Conservation (phyloP, 1,140 invertebrate species). For the Protaetia brevitarsis region DNA sequence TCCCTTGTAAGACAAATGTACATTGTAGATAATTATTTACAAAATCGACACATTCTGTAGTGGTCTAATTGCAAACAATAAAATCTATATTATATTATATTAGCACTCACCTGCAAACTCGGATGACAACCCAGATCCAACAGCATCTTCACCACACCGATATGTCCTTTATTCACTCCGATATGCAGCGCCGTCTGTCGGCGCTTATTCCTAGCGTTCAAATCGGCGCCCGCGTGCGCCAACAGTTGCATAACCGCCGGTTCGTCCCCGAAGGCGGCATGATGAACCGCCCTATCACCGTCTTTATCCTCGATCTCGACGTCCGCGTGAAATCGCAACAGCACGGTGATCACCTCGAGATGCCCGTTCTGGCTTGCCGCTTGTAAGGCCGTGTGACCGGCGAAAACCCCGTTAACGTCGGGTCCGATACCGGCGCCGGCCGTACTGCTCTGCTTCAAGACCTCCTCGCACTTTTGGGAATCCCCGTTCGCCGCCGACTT, state of each 20-base stretch:
- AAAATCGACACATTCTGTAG: too few relatives aligned
- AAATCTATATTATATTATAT: too few relatives aligned
- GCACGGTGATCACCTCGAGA: constrained; percentile 87
- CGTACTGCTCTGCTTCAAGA: constrained; percentile 59
- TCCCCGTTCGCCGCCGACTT: constrained; percentile 96
- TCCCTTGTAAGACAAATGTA: too few relatives aligned
- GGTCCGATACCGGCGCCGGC: constrained; percentile 52
- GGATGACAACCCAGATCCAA: constrained; percentile 90
- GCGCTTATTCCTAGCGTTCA: constrained; percentile 95
- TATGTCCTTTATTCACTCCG: constrained; percentile 93
- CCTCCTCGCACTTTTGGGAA: constrained; percentile 84
- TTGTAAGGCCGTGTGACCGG: constrained; percentile 92
- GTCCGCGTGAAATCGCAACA: constrained; percentile 82
- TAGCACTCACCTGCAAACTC: constrained; percentile 86
- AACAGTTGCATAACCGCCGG: constrained; percentile 80
- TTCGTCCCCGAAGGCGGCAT: constrained; percentile 96
- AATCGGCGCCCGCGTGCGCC: constrained; percentile 81
- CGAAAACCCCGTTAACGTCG: constrained; percentile 94
- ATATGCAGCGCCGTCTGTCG: constrained; percentile 96
- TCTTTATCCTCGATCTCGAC: constrained; percentile 97
- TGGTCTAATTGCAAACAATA: too few relatives aligned
- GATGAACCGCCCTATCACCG: constrained; percentile 93
- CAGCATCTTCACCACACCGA: constrained; percentile 88
- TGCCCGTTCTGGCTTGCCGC: constrained; percentile 97
- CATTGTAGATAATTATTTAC: too few relatives aligned